phyloP scores from a whole-genome alignment of 2,797 vertebrate species.

The Notoglanidium macrostoma region DNA sequence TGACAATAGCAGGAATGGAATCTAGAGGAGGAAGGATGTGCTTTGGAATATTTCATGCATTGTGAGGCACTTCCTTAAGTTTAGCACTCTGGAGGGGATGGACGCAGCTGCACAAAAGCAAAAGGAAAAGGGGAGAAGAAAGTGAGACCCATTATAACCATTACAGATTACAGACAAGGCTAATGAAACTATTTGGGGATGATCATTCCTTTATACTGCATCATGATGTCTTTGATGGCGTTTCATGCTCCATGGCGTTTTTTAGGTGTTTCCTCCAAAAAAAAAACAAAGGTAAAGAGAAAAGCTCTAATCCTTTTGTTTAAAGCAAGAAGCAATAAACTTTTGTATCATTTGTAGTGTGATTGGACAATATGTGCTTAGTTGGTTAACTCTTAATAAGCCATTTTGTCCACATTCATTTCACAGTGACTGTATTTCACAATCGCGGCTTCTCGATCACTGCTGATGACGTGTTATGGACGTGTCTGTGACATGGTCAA shows the following conservation, averaged over 20 bases:
- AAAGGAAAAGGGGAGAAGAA: background rate
- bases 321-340: background rate
- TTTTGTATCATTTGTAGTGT: background rate
- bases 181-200: background rate
- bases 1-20: conserved; percentile 78
- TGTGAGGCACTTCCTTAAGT: conserved; percentile 74
- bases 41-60: conserved; percentile 56
- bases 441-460: background rate
- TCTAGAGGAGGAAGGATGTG: conserved; percentile 67
- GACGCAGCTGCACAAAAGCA: conserved; percentile 56
- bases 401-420: background rate
- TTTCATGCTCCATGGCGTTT: background rate
- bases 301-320: background rate
- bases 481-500: background rate
- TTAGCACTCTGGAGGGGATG: conserved; percentile 49
- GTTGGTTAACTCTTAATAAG: background rate
- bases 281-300: background rate
- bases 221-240: background rate
- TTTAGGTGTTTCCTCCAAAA: too few species aligned
- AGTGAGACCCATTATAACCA: background rate
- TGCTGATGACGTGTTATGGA: background rate
- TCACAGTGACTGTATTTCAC: background rate
- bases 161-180: background rate
- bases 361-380: background rate
- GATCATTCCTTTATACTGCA: background rate